These are phyloP conservation scores for Cyprinella venusta DNA, from an alignment of 2,797 vertebrate species.

Conservation along the genomic window DNA sequence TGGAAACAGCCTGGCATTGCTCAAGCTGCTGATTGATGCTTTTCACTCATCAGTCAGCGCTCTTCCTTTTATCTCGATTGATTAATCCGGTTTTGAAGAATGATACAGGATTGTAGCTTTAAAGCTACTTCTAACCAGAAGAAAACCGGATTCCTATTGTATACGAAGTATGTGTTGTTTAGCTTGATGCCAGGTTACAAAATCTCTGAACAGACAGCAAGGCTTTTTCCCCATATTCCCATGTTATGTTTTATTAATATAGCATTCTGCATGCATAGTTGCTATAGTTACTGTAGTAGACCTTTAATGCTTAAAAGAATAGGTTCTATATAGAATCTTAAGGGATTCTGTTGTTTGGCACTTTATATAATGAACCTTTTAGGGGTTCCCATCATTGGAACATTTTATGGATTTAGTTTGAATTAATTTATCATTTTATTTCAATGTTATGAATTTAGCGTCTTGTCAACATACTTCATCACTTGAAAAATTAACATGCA, in stretches of 20 bases:
- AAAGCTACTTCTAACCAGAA: background rate
- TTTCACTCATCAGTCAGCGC: conserved; percentile 61
- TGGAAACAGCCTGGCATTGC: background rate
- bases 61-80: conserved; percentile 35
- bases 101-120: conserved; percentile 13
- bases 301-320: background rate
- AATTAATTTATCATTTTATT: background rate
- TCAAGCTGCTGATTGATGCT: conserved; percentile 60
- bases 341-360: background rate
- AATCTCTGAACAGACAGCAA: background rate
- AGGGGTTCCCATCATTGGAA: background rate
- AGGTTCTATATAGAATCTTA: background rate
- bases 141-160: background rate
- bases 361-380: background rate
- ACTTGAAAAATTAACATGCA: background rate
- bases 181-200: background rate
- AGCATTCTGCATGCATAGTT: conserved; percentile 1
- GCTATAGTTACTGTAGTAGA: conserved; percentile 17
- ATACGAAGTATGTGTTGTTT: conserved; percentile 2
- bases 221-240: background rate
- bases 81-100: background rate
- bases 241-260: conserved; percentile 7
- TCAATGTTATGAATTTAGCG: background rate
- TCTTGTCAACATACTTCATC: background rate
- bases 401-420: background rate